Evolutionary conservation across 2,888 invertebrate genomes (phyloP).

Genomic region (Epinotia bilunana): DNA sequence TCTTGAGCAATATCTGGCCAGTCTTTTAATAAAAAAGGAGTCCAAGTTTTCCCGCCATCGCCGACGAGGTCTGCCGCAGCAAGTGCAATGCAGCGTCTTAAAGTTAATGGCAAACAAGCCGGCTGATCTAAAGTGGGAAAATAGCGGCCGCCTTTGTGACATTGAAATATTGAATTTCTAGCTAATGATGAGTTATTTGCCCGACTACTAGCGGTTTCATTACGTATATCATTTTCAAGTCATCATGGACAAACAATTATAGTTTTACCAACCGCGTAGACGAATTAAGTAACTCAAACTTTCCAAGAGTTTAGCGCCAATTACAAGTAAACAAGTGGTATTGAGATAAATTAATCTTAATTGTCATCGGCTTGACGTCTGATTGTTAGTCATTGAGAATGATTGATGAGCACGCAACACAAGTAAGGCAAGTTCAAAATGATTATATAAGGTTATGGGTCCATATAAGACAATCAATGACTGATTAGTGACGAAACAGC

Average conservation of each 20-base stretch:
- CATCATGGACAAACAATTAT: not conserved
- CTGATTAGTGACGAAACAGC: constrained; percentile 1
- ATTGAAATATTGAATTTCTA: too few relatives aligned
- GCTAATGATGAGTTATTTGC: not conserved
- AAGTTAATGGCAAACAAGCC: too few relatives aligned
- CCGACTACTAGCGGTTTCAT: not conserved
- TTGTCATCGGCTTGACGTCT: constrained; percentile 47
- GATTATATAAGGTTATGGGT: constrained; percentile 38
- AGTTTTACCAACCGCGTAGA: not conserved
- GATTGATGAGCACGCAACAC: constrained; percentile 50
- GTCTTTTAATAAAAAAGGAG: too few relatives aligned
- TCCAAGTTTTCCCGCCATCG: too few relatives aligned
- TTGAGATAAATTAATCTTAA: constrained; percentile 65
- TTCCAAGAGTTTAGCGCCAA: constrained; percentile 26
- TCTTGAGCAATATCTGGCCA: too few relatives aligned
- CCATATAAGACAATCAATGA: constrained; percentile 27
- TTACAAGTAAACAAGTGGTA: constrained; percentile 48
- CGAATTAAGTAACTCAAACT: not conserved
- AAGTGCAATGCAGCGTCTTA: too few relatives aligned
- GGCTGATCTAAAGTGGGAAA: too few relatives aligned
- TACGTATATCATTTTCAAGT: not conserved
- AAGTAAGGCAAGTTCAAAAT: constrained; percentile 35
- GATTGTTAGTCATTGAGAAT: constrained; percentile 39
- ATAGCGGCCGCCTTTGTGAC: too few relatives aligned
- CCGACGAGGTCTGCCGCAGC: too few relatives aligned